These are phyloP conservation scores for Phocides pigmalion DNA, from an alignment of 1,140 invertebrate genomes.

Conservation along the genomic window DNA sequence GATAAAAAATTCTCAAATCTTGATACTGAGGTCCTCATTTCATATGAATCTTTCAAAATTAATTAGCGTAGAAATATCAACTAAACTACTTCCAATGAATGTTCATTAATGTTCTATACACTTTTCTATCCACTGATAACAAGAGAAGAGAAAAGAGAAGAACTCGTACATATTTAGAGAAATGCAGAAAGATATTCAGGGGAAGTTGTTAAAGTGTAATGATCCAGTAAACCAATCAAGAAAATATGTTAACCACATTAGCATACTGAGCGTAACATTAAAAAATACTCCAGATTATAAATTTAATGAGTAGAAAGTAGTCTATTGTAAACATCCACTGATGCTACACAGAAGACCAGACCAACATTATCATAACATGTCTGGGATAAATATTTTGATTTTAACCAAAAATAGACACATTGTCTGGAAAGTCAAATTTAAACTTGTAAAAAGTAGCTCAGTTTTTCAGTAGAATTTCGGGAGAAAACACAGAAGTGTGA, in stretches of 20 bases:
- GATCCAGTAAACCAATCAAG: no score
- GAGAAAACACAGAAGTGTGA: constrained; percentile 4
- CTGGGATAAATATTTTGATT: constrained; percentile 33
- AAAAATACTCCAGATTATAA: constrained; percentile 21
- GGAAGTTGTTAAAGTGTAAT: no score
- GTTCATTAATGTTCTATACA: no score
- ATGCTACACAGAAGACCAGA: constrained; percentile 41
- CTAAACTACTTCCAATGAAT: no score
- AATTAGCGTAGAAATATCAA: no score
- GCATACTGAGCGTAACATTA: neutral
- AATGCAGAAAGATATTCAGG: no score
- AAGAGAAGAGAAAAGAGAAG: no score
- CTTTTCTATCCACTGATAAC: no score
- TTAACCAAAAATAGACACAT: constrained; percentile 43
- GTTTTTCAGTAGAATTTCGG: constrained; percentile 28
- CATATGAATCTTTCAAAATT: no score
- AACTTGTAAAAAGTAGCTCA: constrained; percentile 6
- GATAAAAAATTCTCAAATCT: no score
- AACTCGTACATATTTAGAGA: no score
- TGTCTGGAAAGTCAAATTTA: constrained; percentile 13
- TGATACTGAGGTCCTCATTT: no score
- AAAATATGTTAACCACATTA: neutral
- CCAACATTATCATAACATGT: constrained; percentile 41
- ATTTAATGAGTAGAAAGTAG: constrained; percentile 40
- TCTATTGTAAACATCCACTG: constrained; percentile 29